Percentiles rank a stretch among this genome's conserved stretches.
Conservation (phyloP, 1,140 invertebrate genomes). For the Metopolophium dirhodum region DNA sequence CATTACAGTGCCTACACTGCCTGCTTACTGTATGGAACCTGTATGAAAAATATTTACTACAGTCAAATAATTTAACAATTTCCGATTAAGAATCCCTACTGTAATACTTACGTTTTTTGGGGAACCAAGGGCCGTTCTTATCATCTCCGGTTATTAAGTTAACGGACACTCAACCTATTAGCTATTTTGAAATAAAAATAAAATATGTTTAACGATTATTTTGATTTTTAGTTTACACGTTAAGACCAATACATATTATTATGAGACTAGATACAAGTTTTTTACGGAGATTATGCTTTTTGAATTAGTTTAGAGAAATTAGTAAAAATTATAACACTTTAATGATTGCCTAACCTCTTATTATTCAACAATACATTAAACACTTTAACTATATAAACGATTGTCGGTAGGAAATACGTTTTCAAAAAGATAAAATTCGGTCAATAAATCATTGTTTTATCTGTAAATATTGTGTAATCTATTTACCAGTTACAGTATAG, state of each 20-base stretch:
- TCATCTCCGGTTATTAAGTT: no score
- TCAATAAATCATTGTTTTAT: conserved; percentile 28
- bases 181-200: background rate
- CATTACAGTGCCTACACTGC: no score
- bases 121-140: background rate
- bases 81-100: background rate
- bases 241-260: background rate
- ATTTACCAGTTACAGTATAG: background rate
- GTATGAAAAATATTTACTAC: no score
- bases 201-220: background rate
- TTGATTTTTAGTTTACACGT: background rate
- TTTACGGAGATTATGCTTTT: background rate
- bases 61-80: background rate
- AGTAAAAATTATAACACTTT: background rate
- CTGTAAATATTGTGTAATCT: conserved; percentile 12
- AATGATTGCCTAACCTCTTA: background rate
- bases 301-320: background rate
- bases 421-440: conserved; percentile 27
- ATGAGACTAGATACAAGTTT: background rate
- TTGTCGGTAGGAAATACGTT: background rate
- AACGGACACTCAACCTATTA: no score
- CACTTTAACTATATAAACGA: background rate
- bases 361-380: background rate
- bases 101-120: no score
- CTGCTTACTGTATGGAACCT: no score